Evolutionary conservation across 2,113 vertebrate species (phyloP).

Genomic region (Ariopsis seemanni): DNA sequence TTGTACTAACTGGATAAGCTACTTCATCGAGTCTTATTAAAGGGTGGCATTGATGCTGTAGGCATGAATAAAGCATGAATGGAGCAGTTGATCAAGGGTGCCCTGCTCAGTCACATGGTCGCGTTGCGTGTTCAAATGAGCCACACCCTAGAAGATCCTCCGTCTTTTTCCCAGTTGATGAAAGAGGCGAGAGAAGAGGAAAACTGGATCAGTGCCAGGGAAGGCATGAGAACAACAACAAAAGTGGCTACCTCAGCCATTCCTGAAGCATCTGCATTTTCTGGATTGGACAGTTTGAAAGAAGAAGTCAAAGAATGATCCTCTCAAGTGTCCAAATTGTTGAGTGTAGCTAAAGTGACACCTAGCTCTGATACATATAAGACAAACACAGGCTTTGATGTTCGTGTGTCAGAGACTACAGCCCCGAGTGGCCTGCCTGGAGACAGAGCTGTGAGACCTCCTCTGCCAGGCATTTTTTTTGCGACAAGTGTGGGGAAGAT

Average conservation of each 20-base stretch:
- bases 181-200: constrained; percentile 35
- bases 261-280: too few species aligned
- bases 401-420: too few species aligned
- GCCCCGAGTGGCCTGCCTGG: too few species aligned
- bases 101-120: not conserved
- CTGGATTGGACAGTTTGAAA: too few species aligned
- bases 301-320: too few species aligned
- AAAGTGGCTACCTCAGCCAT: too few species aligned
- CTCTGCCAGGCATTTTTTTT: not conserved
- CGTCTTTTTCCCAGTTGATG: not conserved
- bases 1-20: constrained; percentile 4
- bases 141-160: too few species aligned
- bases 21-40: not conserved
- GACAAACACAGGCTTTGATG: too few species aligned
- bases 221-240: too few species aligned
- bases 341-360: too few species aligned
- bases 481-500: not conserved
- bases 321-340: too few species aligned
- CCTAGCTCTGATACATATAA: too few species aligned
- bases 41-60: constrained; percentile 21
- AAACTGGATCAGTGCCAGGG: not conserved
- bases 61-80: constrained; percentile 20
- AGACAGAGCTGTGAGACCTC: not conserved
- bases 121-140: not conserved
- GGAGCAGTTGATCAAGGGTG: constrained; percentile 32